Conservation (phyloP, 1,140 invertebrate genomes). For the Pachypsylla venusta region DNA sequence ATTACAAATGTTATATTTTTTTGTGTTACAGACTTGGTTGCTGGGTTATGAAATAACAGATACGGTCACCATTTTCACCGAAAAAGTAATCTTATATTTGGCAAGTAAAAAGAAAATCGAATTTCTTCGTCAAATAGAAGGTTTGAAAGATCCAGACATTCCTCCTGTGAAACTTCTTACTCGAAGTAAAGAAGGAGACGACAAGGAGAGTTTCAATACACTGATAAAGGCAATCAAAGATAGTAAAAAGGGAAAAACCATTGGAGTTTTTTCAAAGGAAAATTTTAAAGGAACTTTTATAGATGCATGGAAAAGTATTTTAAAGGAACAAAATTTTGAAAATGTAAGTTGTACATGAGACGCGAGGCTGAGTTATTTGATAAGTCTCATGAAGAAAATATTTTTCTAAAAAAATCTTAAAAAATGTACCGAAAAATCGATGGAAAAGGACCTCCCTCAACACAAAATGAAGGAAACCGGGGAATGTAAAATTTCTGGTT, state of each 20-base stretch:
- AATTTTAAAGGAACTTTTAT: constrained; percentile 86
- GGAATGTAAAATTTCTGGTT: no score
- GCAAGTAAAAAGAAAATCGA: constrained; percentile 98
- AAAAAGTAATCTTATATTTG: constrained; percentile 71
- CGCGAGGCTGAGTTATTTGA: no score
- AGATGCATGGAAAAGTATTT: constrained; percentile 67
- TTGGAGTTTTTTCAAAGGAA: constrained; percentile 92
- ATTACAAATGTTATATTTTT: constrained; percentile 15
- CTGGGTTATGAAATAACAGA: constrained; percentile 94
- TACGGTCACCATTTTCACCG: constrained; percentile 81
- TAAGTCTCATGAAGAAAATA: no score
- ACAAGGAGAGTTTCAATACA: constrained; percentile 85
- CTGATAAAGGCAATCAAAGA: constrained; percentile 70
- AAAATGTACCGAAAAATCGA: no score
- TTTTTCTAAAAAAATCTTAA: no score
- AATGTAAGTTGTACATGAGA: constrained; percentile 39
- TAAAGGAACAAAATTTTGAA: constrained; percentile 65
- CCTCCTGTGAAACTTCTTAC: constrained; percentile 76
- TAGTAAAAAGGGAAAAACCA: constrained; percentile 74
- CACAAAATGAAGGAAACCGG: no score
- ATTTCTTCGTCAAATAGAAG: constrained; percentile 85
- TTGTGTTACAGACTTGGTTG: constrained; percentile 71
- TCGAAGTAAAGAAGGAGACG: constrained; percentile 88
- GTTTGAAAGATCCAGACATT: constrained; percentile 66
- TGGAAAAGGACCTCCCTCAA: no score